Conservation (phyloP, 2,113 vertebrate species). For the Pterocles gutturalis region DNA sequence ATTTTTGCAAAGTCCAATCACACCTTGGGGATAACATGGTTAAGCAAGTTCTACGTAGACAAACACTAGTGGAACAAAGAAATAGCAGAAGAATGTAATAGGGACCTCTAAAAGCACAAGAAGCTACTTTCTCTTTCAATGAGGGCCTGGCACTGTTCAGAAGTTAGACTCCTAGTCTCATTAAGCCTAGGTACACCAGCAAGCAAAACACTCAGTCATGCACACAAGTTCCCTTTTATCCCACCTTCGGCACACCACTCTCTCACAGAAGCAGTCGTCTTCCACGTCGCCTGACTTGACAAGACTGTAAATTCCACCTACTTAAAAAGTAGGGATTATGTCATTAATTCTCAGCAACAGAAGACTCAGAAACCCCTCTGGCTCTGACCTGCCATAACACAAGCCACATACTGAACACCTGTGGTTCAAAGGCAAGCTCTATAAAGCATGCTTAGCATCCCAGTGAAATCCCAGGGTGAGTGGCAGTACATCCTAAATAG, state of each 20-base stretch:
- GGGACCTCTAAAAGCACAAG: neutral
- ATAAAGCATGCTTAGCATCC: neutral
- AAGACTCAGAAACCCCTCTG: neutral
- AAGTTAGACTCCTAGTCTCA: neutral
- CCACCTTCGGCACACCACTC: fast-evolving
- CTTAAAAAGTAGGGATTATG: neutral
- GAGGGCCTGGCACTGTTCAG: neutral
- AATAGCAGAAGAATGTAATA: neutral
- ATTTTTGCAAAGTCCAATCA: neutral
- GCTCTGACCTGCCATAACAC: neutral
- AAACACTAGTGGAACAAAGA: neutral
- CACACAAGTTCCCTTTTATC: fast-evolving
- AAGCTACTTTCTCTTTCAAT: neutral
- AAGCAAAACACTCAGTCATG: neutral
- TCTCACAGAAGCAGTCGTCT: neutral
- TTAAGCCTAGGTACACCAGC: neutral
- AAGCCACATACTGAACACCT: neutral
- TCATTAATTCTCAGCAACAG: neutral
- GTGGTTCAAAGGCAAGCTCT: neutral
- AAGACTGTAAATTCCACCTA: neutral
- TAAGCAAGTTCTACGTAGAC: neutral
- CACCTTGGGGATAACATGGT: neutral
- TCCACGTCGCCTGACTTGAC: neutral
- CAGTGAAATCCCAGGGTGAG: neutral
- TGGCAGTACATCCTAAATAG: neutral